Base-by-base conservation (phyloP, 1,140 invertebrate genomes). In the Luehdorfia chinensis region DNA sequence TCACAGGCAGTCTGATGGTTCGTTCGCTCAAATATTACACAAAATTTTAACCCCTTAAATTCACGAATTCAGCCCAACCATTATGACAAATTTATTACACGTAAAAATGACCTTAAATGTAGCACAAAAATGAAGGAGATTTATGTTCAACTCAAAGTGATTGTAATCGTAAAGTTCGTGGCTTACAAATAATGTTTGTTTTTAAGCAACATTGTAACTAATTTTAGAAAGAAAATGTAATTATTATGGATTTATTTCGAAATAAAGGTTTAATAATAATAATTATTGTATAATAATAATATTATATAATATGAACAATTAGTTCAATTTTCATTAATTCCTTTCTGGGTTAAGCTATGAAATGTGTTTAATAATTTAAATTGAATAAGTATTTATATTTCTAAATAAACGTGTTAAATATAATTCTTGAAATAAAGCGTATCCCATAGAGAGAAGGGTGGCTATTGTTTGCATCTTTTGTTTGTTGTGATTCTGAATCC, bases 381-480 rank as follows among this genome's bases (percentile, higher is more conserved):
- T 37, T 12, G 14, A 45, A n/a, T n/a, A n/a, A n/a, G n/a, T n/a
- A n/a, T n/a, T n/a, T n/a, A n/a, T n/a, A n/a, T n/a, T n/a, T n/a
- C n/a, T n/a, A n/a, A n/a, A n/a, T n/a, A n/a, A n/a, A n/a, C n/a
- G n/a, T n/a, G n/a, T n/a, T n/a, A n/a, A 16, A 37, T 21, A 39
- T 51, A 45, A 46, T 30, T 51, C 37, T 37, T 37, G 47, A 47
- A 50, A 37, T 31, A 36, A 13, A 23, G 33, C 33, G 52, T 6
- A 36, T 52, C 25, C 27, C 16, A 12, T 41, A 34, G 41, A 56
- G 49, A 51, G 49, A 39, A 58, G 51, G 55, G 31, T 41, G 16
- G 49, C 68, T 51, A 62, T 75, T 70, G 68, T 75, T 64, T 59
- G 61, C 49, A 50, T 59, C 70, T 65, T 69, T 79, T 79, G 73